Percentiles rank a stretch among this genome's conserved stretches.
phyloP scores from a whole-genome alignment of 2,888 invertebrate genomes.

The Hylaea fasciaria region DNA sequence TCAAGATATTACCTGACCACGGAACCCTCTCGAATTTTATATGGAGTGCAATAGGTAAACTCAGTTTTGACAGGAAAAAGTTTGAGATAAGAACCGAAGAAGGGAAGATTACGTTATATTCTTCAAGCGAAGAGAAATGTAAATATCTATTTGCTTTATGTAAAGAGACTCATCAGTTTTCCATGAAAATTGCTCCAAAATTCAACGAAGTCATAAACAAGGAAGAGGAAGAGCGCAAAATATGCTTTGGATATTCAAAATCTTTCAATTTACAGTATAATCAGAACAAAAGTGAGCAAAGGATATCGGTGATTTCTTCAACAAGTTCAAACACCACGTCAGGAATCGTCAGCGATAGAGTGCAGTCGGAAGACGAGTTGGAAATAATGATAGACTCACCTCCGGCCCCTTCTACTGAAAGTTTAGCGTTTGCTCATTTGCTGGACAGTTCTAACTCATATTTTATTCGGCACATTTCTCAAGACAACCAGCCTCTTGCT shows the following conservation, averaged over 20 bases:
- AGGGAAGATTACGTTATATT: constrained; percentile 94
- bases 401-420: constrained; percentile 94
- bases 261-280: constrained; percentile 86
- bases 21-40: constrained; percentile 91
- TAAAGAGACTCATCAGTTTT: constrained; percentile 97
- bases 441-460: constrained; percentile 86
- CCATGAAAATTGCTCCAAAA: constrained; percentile 95
- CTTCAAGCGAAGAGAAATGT: constrained; percentile 96
- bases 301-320: constrained; percentile 95
- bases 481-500: constrained; percentile 62
- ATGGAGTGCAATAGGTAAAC: constrained; percentile 98
- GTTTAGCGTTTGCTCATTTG: constrained; percentile 91
- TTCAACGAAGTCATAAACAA: constrained; percentile 92
- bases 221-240: constrained; percentile 91
- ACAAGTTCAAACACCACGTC: constrained; percentile 99
- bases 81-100: constrained; percentile 97
- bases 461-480: constrained; percentile 65
- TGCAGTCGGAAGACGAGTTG: constrained; percentile 97
- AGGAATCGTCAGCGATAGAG: constrained; percentile 97
- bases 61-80: constrained; percentile 98
- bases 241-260: constrained; percentile 89
- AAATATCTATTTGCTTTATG: constrained; percentile 94
- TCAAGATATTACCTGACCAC: constrained; percentile 92
- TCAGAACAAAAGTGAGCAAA: constrained; percentile 90
- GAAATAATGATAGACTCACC: constrained; percentile 94